phyloP scores from a whole-genome alignment of 2,888 invertebrate species.

The Xestobium rufovillosum region DNA sequence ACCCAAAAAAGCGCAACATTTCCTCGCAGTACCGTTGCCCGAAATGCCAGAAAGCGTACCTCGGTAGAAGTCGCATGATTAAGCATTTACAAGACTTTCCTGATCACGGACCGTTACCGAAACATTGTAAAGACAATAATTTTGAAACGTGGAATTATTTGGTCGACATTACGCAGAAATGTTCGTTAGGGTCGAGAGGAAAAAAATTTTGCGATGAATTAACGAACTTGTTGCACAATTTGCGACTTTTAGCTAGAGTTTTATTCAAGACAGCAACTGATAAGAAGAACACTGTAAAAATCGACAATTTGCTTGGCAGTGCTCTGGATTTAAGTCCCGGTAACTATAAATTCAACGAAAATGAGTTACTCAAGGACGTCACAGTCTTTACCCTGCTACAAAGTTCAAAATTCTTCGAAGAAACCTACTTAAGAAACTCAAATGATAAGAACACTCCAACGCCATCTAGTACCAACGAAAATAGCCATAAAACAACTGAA shows the following conservation, averaged over 20 bases:
- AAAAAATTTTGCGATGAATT: constrained; percentile 38
- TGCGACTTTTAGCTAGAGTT: constrained; percentile 33
- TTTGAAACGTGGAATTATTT: constrained; percentile 39
- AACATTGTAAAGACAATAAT: constrained; percentile 25
- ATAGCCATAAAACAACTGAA: neutral
- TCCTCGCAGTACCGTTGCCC: constrained; percentile 51
- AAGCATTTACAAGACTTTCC: constrained; percentile 56
- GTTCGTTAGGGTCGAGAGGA: constrained; percentile 30
- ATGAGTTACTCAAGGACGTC: constrained; percentile 34
- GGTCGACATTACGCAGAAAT: constrained; percentile 35
- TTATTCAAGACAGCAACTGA: constrained; percentile 33
- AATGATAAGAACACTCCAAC: no score
- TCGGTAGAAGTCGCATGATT: constrained; percentile 53
- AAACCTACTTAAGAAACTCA: neutral
- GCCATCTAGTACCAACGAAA: neutral
- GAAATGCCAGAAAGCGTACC: constrained; percentile 57
- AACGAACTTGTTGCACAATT: constrained; percentile 34
- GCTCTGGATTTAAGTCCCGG: constrained; percentile 36
- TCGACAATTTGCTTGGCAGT: constrained; percentile 34
- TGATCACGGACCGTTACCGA: constrained; percentile 47
- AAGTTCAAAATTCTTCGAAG: constrained; percentile 27
- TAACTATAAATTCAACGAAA: constrained; percentile 36
- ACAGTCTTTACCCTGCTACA: constrained; percentile 31
- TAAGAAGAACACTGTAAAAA: constrained; percentile 30
- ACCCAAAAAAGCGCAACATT: constrained; percentile 39